Evolutionary conservation across 2,888 invertebrate genomes (phyloP), one percentile per base, ranked within the genome.

Genomic region (Spisula subtruncata): DNA sequence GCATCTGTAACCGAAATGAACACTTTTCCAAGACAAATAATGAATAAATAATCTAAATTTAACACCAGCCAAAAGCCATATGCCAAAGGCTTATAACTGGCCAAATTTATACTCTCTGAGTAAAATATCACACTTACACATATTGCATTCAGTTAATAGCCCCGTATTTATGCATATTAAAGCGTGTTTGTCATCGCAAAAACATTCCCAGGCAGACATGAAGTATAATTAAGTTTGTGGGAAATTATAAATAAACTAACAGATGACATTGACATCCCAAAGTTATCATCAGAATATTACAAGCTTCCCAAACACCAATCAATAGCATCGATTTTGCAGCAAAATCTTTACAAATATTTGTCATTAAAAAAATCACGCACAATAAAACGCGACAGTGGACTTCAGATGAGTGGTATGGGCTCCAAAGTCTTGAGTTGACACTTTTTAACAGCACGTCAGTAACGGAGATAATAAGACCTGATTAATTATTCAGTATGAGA

Each of bases 401-500:
- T 66, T 18, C n/a, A 35, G 56, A 54, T 83, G 83, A 83, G 46
- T 80, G 32, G 71, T 71, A 14, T n/a, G 71, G 71, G 32, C 51
- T 84, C 25, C 25, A 51, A 54, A 75, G 51, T 85, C 75, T 20
- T 54, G 54, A 79, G 79, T 85, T 87, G 87, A 87, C 87, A 87
- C 87, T 83, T 71, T 82, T n/a, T 46, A 48, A 87, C 75, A 83
- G 75, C 83, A 75, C 4, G 56, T 56, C 54, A 4, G 71, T 46
- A 54, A 29, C 60, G 56, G 60, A 81, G 80, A 80, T 80, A 86
- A 82, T 82, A 56, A 29, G 35, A 51, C 56, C 20, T 71, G 85
- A 88, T 88, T 81, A 88, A 88, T 88, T 81, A 88, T 88, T 82
- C 88, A 88, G 66, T 56, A 88, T 88, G 88, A 85, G 88, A 88